Percentiles rank a stretch among this genome's conserved stretches.
phyloP scores from a whole-genome alignment of 2,888 invertebrate species.

The Coelopa pilipes region DNA sequence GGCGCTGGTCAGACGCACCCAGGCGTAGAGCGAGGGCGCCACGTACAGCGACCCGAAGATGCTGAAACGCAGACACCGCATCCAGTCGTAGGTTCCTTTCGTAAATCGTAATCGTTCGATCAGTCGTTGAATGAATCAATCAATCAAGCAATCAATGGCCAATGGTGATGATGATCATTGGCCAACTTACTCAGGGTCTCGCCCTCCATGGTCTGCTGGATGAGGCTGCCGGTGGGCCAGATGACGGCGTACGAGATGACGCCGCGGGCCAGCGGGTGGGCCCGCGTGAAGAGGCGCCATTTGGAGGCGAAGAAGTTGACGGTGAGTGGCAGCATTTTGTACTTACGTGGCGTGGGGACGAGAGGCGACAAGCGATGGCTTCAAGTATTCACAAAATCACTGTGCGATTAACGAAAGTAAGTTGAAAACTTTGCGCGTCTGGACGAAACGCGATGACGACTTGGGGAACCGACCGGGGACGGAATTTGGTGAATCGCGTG shows the following conservation, averaged over 20 bases:
- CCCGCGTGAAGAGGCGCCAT: constrained; percentile 45
- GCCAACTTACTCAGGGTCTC: constrained; percentile 70
- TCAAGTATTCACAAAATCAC: too few species aligned
- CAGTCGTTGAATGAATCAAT: not conserved
- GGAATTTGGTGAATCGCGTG: too few species aligned
- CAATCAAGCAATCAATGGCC: not conserved
- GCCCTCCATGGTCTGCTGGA: constrained; percentile 78
- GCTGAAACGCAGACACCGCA: constrained; percentile 76
- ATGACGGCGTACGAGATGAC: constrained; percentile 75
- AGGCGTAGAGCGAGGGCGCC: constrained; percentile 82
- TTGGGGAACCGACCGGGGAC: too few species aligned
- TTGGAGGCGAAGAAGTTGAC: constrained; percentile 45
- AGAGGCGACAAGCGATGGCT: too few species aligned
- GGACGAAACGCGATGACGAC: too few species aligned
- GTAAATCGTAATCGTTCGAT: constrained; percentile 16
- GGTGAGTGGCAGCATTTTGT: constrained; percentile 35
- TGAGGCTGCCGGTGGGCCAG: constrained; percentile 79
- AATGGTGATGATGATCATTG: not conserved
- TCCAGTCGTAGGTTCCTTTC: constrained; percentile 73
- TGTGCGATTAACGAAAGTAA: too few species aligned
- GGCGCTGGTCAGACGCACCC: constrained; percentile 79
- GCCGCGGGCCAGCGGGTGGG: constrained; percentile 68
- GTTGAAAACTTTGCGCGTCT: too few species aligned
- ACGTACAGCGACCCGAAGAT: constrained; percentile 82
- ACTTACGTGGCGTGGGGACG: too few species aligned